phyloP scores from a whole-genome alignment of 2,113 vertebrate genomes.

The Chaetura pelagica region DNA sequence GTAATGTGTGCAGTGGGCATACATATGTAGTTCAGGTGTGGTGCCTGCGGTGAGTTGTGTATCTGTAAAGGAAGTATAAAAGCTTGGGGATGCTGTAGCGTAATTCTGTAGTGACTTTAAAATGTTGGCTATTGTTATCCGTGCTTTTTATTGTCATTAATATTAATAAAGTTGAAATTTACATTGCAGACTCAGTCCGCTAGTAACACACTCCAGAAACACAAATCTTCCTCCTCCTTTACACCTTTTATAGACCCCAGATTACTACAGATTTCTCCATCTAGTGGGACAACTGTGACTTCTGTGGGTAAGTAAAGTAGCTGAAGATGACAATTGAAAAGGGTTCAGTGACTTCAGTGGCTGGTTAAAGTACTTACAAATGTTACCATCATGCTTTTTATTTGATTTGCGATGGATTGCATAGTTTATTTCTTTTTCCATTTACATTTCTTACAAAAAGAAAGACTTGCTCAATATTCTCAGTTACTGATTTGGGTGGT shows the following conservation, averaged over 20 bases:
- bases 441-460: slow-evolving; percentile 51
- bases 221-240: slow-evolving; percentile 99
- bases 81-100: slow-evolving; percentile 15
- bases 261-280: slow-evolving; percentile 98
- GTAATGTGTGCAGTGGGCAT: not conserved
- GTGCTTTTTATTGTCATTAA: slow-evolving; percentile 69
- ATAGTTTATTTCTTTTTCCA: slow-evolving; percentile 59
- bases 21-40: not conserved
- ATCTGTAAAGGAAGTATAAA: not conserved
- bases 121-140: slow-evolving; percentile 64
- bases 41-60: not conserved
- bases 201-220: slow-evolving; percentile 99
- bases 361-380: not conserved
- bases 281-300: slow-evolving; percentile 94
- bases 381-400: slow-evolving; percentile 18
- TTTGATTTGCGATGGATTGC: slow-evolving; percentile 45
- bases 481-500: not conserved
- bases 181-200: slow-evolving; percentile 93
- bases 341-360: slow-evolving; percentile 3
- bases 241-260: slow-evolving; percentile 99
- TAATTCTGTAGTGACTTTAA: slow-evolving; percentile 33
- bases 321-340: not conserved
- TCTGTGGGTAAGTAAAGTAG: slow-evolving; percentile 89
- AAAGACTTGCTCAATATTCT: not conserved
- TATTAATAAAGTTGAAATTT: slow-evolving; percentile 83